Evolutionary conservation across 2,888 invertebrate species (phyloP), one percentile per base, ranked within the genome.

Genomic region (Cheilosia vernalis): DNA sequence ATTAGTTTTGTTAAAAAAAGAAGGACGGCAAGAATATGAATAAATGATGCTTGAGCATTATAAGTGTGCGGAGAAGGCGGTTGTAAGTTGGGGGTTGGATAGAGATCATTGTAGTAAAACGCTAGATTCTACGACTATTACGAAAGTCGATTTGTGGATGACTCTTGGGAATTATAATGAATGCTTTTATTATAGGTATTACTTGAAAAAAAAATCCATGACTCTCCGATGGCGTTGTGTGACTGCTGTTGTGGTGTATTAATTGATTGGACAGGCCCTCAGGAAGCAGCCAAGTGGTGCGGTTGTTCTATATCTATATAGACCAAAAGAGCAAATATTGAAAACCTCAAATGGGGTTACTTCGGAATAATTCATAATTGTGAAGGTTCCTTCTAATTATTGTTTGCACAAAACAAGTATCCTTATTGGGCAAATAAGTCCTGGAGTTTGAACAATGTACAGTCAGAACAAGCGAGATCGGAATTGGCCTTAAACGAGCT

Each of bases 131-230:
- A 80, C 80, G 74, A 80, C 74, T 84, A 74, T 70, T 74, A 49
- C 74, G 64, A 74, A 69, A 79, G 69, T 58, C 73, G 83, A 55
- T 70, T 76, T 70, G 60, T 69, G 47, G 64, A 80, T 61, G 74
- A 66, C 79, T 76, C 79, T 83, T 78, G 74, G 64, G 84, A 74
- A 66, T 80, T 74, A 66, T 84, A 84, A 84, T 79, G 84, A 84
- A 74, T 66, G 79, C 64, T 74, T 66, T 61, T 82, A 66, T 77
- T 5, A 42, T 2, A 21, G 10, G 5, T 17, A 9, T 51, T 42
- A 21, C 73, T 74, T 63, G n/a, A 56, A 64, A 55, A 64, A 55
- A 56, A 73, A 63, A 73, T 73, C 53, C 61, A 63, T 53, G 51
- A 42, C 53, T 60, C 53, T 73, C 17, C 37, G 19, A 24, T 30